Evolutionary conservation across 2,113 vertebrate species (phyloP).

Genomic region (Argyrosomus japonicus): DNA sequence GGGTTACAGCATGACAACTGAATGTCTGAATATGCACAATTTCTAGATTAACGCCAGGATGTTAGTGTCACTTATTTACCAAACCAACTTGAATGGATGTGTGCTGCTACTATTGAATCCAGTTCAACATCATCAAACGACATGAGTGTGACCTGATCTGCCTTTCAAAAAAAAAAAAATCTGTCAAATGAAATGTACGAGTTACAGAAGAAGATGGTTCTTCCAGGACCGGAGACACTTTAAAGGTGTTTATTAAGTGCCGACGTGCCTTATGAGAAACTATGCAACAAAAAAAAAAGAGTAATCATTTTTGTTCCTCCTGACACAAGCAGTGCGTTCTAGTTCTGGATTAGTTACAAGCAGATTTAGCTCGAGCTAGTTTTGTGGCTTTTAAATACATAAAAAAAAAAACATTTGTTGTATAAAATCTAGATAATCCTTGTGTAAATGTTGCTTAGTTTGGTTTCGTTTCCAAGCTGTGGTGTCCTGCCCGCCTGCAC

Average conservation of each 20-base stretch:
- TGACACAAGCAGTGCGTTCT: conserved; percentile 80
- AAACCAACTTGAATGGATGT: conserved; percentile 52
- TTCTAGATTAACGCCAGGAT: conserved; percentile 64
- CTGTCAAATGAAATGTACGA: conserved; percentile 46
- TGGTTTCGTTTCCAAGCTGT: conserved; percentile 72
- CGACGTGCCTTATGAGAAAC: conserved; percentile 94
- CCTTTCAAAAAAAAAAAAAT: conserved; percentile 47
- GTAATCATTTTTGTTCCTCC: conserved; percentile 76
- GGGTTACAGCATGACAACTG: conserved; percentile 76
- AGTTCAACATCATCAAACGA: conserved; percentile 11
- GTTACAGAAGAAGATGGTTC: conserved; percentile 54
- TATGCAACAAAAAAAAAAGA: conserved; percentile 89
- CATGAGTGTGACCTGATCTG: conserved; percentile 61
- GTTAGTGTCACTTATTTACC: conserved; percentile 63
- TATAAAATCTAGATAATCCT: conserved; percentile 77
- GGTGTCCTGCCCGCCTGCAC: conserved; percentile 70
- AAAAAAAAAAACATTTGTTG: conserved; percentile 66
- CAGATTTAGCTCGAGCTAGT: conserved; percentile 73
- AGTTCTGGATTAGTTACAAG: conserved; percentile 71
- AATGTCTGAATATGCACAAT: conserved; percentile 83
- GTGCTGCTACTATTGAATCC: conserved; percentile 44
- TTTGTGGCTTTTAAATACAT: conserved; percentile 76
- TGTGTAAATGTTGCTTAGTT: conserved; percentile 80
- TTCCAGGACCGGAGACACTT: conserved; percentile 64
- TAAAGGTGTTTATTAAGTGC: conserved; percentile 74